phyloP scores from a whole-genome alignment of 2,888 invertebrate species.

The Acanthosepion pharaonis region DNA sequence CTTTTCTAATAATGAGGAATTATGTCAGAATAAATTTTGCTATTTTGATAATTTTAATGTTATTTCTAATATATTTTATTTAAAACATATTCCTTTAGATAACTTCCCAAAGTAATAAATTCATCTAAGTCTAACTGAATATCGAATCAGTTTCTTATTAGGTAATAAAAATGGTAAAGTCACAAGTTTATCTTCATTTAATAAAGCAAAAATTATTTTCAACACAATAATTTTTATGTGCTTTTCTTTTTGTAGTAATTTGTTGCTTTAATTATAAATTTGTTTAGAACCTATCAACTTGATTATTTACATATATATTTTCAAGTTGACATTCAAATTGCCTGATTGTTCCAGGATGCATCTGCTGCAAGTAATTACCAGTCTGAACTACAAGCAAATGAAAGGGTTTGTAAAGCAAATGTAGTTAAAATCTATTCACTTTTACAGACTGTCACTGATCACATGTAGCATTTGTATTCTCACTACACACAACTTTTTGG shows the following conservation, averaged over 20 bases:
- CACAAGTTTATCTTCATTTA: not conserved
- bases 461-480: not conserved
- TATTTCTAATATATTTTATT: no score
- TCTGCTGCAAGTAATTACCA: not conserved
- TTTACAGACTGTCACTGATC: not conserved
- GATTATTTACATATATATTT: not conserved
- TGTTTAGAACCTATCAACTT: not conserved
- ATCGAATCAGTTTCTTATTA: not conserved
- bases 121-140: not conserved
- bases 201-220: not conserved
- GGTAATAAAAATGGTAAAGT: not conserved
- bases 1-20: no score
- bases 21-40: no score
- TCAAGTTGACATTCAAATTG: not conserved
- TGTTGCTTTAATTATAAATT: no score
- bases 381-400: not conserved
- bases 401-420: conserved; percentile 7
- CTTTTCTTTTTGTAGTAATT: no score
- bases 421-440: not conserved
- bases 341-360: conserved; percentile 21
- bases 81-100: no score
- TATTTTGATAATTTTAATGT: no score
- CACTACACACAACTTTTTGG: not conserved
- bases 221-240: not conserved
- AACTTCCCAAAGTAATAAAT: no score